Evolutionary conservation across 1,140 invertebrate genomes (phyloP).

Genomic region (Caenorhabditis briggsae): DNA sequence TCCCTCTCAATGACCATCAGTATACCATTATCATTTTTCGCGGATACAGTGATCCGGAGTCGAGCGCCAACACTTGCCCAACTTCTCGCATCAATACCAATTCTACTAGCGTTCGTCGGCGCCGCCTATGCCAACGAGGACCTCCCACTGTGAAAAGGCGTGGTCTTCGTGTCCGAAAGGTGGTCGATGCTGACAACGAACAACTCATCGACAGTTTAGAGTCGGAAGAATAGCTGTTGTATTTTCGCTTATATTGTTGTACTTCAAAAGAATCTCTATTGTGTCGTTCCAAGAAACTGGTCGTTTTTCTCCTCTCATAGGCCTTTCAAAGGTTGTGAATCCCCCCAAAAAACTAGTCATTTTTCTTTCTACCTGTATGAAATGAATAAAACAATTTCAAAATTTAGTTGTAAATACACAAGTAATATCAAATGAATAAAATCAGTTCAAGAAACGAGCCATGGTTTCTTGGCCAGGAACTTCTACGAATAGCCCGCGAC

Average conservation of each 20-base stretch:
- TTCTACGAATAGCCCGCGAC: neutral
- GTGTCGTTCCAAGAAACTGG: neutral
- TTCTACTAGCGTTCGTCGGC: slow-evolving; percentile 65
- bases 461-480: slow-evolving; percentile 1
- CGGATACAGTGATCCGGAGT: slow-evolving; percentile 61
- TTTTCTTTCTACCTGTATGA: neutral
- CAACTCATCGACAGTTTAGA: slow-evolving; percentile 18
- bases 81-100: slow-evolving; percentile 65
- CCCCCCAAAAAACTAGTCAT: slow-evolving; percentile 28
- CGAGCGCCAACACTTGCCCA: slow-evolving; percentile 56
- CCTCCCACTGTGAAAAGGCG: slow-evolving; percentile 40
- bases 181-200: slow-evolving; percentile 5
- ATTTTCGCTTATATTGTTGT: neutral
- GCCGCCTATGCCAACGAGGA: slow-evolving; percentile 38
- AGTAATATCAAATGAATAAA: neutral
- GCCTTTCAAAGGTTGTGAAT: slow-evolving; percentile 41
- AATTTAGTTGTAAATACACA: neutral
- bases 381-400: neutral
- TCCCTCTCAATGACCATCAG: slow-evolving; percentile 62
- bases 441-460: slow-evolving; percentile 2
- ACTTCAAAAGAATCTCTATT: slow-evolving; percentile 35
- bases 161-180: neutral
- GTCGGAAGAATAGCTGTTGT: slow-evolving; percentile 8
- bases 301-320: slow-evolving; percentile 2
- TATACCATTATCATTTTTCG: slow-evolving; percentile 64